phyloP scores from a whole-genome alignment of 2,797 vertebrate genomes.

The Coregonus suidteri region DNA sequence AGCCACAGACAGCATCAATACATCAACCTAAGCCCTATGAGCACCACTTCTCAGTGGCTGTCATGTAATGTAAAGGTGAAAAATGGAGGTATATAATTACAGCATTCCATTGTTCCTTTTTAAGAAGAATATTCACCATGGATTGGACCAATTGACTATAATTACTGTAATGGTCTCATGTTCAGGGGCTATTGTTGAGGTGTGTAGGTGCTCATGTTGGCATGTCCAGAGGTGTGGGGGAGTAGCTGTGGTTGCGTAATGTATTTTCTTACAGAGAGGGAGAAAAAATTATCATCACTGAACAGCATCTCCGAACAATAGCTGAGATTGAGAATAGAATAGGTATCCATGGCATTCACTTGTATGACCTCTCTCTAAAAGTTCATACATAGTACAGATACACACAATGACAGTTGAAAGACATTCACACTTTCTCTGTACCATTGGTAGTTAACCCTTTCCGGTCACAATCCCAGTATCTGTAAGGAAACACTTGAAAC shows the following conservation, averaged over 20 bases:
- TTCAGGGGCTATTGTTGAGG: neutral
- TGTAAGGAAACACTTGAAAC: neutral
- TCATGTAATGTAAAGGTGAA: neutral
- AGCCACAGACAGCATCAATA: too few relatives aligned
- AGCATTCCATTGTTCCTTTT: constrained; percentile 26
- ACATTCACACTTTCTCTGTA: neutral
- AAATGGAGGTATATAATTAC: constrained; percentile 1
- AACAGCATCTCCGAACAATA: neutral
- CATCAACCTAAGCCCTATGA: constrained; percentile 6
- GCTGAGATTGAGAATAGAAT: neutral
- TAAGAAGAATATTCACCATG: constrained; percentile 17
- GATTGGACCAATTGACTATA: constrained; percentile 28
- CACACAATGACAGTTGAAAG: neutral
- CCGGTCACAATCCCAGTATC: neutral
- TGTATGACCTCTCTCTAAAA: neutral
- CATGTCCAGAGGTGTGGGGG: neutral
- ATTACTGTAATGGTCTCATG: constrained; percentile 20
- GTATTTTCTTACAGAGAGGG: neutral
- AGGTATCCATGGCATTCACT: neutral
- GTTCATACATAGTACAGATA: neutral
- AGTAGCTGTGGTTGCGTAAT: neutral
- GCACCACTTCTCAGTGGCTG: neutral
- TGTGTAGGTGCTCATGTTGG: neutral
- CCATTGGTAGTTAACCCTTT: neutral
- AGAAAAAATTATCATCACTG: neutral